Evolutionary conservation across 1,140 invertebrate genomes (phyloP), one percentile per base, ranked within the genome.

Genomic region (Aphaenogaster rudis): DNA sequence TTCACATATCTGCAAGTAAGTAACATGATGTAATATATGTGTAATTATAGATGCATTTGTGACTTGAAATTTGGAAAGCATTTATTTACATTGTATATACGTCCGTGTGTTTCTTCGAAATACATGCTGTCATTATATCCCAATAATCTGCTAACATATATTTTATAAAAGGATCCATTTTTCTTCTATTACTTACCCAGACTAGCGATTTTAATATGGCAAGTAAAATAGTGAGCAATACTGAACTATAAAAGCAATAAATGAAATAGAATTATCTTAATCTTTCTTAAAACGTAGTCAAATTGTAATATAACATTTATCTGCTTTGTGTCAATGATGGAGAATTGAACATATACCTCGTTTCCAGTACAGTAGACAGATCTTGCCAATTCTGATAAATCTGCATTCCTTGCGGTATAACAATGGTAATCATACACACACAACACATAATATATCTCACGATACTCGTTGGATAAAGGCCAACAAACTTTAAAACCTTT

Each of bases 101-200:
- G 39, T 91, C 21, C 39, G 90, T 48, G 15, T 72, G 39, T 63
- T 69, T 63, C 13, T 69, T 48, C 13, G 80, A 82, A 66, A 81
- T 39, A 21, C 66, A 78, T 63, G n/a, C 13, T 63, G 81, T 64
- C 48, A 86, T 79, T 76, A 92, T 80, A 21, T 82, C 15, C 93
- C 93, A 93, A 69, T 92, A 93, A 86, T 91, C 88, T 52, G 86
- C 92, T 64, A 92, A 59, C 79, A 93, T 90, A 21, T 90, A 93
- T 28, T 85, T 9, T 54, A 93, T 88, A 50, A 93, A 86, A 59
- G 17, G 13, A 45, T 88, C 77, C 52, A 88, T 54, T 17, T 87
- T 80, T 9, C 86, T 86, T 85, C 81, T 59, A 11, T 91, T 92
- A 0, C 54, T 64, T 2, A 91, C 69, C 91, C 93, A 93, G 72